Base-by-base conservation (phyloP, 2,113 vertebrate species). In the Salvelinus sp. region DNA sequence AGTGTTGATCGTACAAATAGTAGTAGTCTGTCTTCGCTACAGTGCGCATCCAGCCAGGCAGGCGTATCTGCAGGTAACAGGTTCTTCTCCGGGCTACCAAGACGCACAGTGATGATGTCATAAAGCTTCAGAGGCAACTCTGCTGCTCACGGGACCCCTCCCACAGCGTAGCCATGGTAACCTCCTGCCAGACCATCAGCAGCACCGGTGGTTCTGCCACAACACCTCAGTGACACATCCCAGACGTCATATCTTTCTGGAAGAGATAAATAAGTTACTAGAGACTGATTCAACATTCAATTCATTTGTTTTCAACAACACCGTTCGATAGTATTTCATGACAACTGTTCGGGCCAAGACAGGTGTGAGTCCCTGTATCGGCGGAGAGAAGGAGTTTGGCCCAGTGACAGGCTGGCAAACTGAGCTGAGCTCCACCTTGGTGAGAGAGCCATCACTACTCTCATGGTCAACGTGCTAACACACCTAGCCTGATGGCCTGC, bases 221-320 rank as follows among this genome's bases (percentile, higher is more conserved):
- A 23, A 22, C 58, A 62, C 58, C 58, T 62, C 58, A 62, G 6
- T 62, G 58, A 62, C 58, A 62, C 58, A 62, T 62, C 58, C 58
- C 6, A n/a, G 58, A 62, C 2, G 58, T 62, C 58, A 62, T 62
- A 13, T 62, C 58, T 62, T 62, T 62, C 58, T 62, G 58, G 2
- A 62, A 22, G 58, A 62, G 58, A 62, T n/a, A 62, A 10, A 62
- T 3, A 22, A 22, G 18, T 62, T 9, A 23, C 58, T 10, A 62
- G 2, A 22, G 58, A 28, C 23, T 16, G 27, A 28, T 6, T 66
- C 25, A 25, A 66, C 64, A 18, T 4, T 66, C 14, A 66, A 23
- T 27, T 65, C 13, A 6, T 65, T 27, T 27, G 5, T 27, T 13
- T 3, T 18, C 7, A 30, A 14, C 14, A 4, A 28, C 25, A 66